phyloP scores from a whole-genome alignment of 2,113 vertebrate species.

The Oenanthe oenanthe region DNA sequence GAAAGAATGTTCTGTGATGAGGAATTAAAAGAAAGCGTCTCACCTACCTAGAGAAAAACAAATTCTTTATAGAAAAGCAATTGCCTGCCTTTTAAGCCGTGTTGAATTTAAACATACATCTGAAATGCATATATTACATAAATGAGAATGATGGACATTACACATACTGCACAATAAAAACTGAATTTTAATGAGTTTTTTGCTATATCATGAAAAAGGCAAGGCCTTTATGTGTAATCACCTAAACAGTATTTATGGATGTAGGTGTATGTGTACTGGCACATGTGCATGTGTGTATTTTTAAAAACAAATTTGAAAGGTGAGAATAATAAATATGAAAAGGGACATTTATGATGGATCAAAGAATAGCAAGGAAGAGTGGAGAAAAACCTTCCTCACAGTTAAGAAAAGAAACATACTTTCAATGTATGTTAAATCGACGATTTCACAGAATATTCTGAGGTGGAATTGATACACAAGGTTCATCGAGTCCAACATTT shows the following conservation, averaged over 20 bases:
- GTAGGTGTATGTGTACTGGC: not conserved
- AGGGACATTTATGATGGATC: not conserved
- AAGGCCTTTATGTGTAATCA: not conserved
- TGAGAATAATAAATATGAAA: not conserved
- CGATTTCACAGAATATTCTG: not conserved
- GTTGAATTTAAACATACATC: not conserved
- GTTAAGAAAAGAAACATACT: not conserved
- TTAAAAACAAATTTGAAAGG: not conserved
- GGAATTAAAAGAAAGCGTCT: not conserved
- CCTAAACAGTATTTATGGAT: not conserved
- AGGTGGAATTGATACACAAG: not conserved
- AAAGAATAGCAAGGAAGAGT: not conserved
- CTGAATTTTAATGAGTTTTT: not conserved
- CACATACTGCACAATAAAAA: not conserved
- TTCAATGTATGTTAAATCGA: not conserved
- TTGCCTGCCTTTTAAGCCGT: not conserved
- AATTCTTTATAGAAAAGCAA: not conserved
- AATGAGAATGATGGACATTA: not conserved
- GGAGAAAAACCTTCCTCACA: not conserved
- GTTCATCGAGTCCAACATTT: accelerated
- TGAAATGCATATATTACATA: not conserved
- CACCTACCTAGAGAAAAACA: not conserved
- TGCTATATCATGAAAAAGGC: not conserved
- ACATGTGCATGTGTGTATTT: not conserved
- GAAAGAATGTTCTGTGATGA: not conserved